Percentiles rank a stretch among this genome's conserved stretches.
Evolutionary conservation across 2,113 vertebrate species (phyloP).

Genomic region (Vidua macroura): DNA sequence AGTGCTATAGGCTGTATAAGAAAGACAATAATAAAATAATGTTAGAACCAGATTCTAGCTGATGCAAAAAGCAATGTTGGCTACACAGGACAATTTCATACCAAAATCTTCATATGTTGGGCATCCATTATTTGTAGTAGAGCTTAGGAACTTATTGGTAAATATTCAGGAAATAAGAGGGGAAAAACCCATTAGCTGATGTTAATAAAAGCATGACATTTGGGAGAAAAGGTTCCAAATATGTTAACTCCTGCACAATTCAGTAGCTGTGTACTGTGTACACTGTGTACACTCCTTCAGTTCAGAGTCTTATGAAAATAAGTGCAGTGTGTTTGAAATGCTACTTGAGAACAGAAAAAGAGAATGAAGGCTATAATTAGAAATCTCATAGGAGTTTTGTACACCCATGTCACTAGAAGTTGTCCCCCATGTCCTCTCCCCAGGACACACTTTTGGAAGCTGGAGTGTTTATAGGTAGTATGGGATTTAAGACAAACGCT

Average conservation of each 20-base stretch:
- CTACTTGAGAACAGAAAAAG: background rate
- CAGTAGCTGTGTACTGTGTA: background rate
- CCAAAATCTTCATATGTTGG: background rate
- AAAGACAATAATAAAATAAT: background rate
- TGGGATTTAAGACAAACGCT: background rate
- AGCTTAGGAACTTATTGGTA: background rate
- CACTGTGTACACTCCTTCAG: background rate
- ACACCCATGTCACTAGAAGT: background rate
- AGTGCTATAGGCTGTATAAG: background rate
- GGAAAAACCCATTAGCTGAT: background rate
- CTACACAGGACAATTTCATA: background rate
- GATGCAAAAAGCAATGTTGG: background rate
- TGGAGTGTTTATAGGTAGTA: background rate
- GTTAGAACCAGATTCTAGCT: background rate
- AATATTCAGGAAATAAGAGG: background rate
- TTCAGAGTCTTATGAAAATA: background rate
- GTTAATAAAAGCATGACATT: background rate
- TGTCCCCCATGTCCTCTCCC: fast-evolving
- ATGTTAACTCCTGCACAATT: background rate
- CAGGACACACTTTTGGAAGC: background rate
- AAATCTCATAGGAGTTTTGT: background rate
- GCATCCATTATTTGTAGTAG: background rate
- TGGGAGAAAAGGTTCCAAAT: background rate
- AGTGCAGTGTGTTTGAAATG: background rate
- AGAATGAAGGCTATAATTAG: background rate